Conservation (phyloP, 1,140 invertebrate species). For the Drosophila sp. region DNA sequence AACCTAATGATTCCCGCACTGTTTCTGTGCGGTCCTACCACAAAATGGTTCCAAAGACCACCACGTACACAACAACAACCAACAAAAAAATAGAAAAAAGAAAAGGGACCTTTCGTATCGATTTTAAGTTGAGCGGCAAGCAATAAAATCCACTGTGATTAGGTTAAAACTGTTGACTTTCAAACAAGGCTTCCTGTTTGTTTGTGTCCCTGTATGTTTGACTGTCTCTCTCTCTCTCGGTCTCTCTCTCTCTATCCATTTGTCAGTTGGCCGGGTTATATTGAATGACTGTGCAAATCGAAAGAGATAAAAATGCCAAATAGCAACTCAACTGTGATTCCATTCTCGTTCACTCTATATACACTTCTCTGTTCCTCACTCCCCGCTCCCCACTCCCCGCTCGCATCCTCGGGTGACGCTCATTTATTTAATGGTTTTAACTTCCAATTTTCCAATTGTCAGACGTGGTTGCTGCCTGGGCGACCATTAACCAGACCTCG, state of each 20-base stretch:
- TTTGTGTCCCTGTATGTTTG: constrained; percentile 15
- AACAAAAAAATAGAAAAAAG: background rate
- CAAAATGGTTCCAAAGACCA: constrained; percentile 51
- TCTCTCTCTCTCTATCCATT: constrained; percentile 21
- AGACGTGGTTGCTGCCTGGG: constrained; percentile 58
- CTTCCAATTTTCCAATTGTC: constrained; percentile 81
- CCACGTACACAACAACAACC: constrained; percentile 5
- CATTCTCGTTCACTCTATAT: constrained; percentile 11
- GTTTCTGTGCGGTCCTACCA: constrained; percentile 44
- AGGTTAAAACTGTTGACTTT: constrained; percentile 81
- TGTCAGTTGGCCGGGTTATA: constrained; percentile 46
- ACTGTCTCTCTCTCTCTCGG: constrained; percentile 3
- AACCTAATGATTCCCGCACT: constrained; percentile 65
- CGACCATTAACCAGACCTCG: constrained; percentile 62
- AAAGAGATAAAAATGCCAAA: constrained; percentile 75
- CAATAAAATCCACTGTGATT: constrained; percentile 80
- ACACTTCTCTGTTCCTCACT: background rate
- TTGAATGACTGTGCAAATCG: constrained; percentile 75
- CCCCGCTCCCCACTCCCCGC: background rate
- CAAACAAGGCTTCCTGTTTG: constrained; percentile 64
- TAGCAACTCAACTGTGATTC: constrained; percentile 57
- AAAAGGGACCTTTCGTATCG: constrained; percentile 52
- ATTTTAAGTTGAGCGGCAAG: constrained; percentile 66
- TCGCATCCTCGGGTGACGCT: constrained; percentile 64
- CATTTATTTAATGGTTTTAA: constrained; percentile 82